Evolutionary conservation across 2,888 invertebrate species (phyloP), one percentile per base, ranked within the genome.

Genomic region (Morpho achilles): DNA sequence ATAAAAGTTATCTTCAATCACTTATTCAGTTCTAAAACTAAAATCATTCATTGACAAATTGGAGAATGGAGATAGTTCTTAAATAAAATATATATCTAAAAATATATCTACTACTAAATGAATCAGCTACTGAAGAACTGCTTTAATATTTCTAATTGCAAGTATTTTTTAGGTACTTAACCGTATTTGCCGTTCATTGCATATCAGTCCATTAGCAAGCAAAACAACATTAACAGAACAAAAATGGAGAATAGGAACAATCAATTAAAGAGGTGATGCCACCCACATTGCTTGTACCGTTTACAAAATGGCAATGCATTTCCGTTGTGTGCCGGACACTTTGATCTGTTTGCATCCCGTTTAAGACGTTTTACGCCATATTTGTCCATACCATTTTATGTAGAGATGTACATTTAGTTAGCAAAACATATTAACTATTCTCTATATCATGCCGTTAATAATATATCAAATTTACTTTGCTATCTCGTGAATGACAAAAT

Each of bases 241-340:
- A 63, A 67, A 66, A 69, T 67, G 66, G 66, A 64, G 59, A 66
- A 67, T 61, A 68, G 67, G 63, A 62, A 67, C 67, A 67, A 69
- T 75, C 67, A 66, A 69, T 73, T 70, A 74, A 73, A 70, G 70
- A 69, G 69, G 58, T 68, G 61, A 76, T 77, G 67, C 87, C 87
- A 83, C 87, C 84, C 88, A 85, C 84, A 73, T 69, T 67, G 84
- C 59, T 60, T 55, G 69, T 70, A 74, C 75, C 76, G 79, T 79
- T 84, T 84, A 82, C 79, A 78, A 83, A 84, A 65, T 79, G 80
- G 80, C 77, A 77, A 70, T 74, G 73, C 76, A 67, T 79, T 81
- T 87, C 84, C 87, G 84, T 73, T 79, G 73, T 72, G 71, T 75
- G 78, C 73, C 69, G 62, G 66, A 66, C 69, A 67, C 64, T 69